Base-by-base conservation (phyloP, 1,140 invertebrate species). In the Cyclargus thomasi region DNA sequence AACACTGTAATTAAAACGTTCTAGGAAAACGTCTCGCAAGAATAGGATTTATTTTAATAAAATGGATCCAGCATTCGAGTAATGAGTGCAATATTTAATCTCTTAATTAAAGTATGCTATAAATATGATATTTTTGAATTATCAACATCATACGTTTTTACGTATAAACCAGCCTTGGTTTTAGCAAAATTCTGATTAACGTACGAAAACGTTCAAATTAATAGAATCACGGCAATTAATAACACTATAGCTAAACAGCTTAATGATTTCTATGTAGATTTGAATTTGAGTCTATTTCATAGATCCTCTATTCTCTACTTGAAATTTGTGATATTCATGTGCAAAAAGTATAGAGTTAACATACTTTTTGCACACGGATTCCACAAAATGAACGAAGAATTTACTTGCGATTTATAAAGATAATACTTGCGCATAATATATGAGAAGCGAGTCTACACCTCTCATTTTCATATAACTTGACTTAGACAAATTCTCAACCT, bases 341-440 rank as follows among this genome's bases (percentile, higher is more conserved):
- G 8, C 29, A 5, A 35, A 35, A 35, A 35, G 3, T 35, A 35
- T 35, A 35, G 29, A 35, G 3, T 35, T 35, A 35, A 35, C 29
- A 29, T 29, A 29, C 29, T 29, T 4, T 23, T 23, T 29, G 29
- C 29, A 29, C 0, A 8, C 8, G 5, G 1, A 29, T 1, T 29
- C 29, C 5, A 29, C 29, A 29, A 29, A 47, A 14, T 47, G 39
- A 47, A 47, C 39, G 39, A 47, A 47, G 39, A 47, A 47, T 47
- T 47, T 47, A 8, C 11, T 47, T 11, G 39, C 14, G 39, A 47
- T 47, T 47, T 47, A 47, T 47, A 47, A 47, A 47, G 39, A 47
- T 47, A 47, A 47, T 47, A 47, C 39, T 47, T 47, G 39, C 39
- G 39, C 39, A 47, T 47, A 47, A 47, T 47, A 47, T 16, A 47